A percentile compares a stretch with the other conserved stretches of the same genome.
phyloP scores from a whole-genome alignment of 2,888 invertebrate species.

The Cephalotes varians region DNA sequence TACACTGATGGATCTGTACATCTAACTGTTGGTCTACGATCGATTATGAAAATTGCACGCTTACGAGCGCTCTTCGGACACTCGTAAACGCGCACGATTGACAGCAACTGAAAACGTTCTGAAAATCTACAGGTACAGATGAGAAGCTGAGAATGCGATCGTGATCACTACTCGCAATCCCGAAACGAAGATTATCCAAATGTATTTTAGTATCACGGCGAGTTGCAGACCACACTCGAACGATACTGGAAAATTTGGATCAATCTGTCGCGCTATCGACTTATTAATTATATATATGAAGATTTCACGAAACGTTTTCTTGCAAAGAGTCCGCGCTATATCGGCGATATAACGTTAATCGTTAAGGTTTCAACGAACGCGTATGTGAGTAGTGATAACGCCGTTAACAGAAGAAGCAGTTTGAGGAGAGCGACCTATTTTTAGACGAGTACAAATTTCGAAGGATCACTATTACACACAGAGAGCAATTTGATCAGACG shows the following conservation, averaged over 20 bases:
- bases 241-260: slow-evolving; percentile 25
- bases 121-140: slow-evolving; percentile 11
- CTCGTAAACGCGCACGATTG: background rate
- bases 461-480: slow-evolving; percentile 28
- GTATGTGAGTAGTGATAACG: slow-evolving; percentile 44
- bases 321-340: background rate
- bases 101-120: slow-evolving; percentile 15
- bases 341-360: background rate
- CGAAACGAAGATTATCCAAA: slow-evolving; percentile 26
- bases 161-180: slow-evolving; percentile 32
- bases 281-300: background rate
- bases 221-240: background rate
- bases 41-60: background rate
- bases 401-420: slow-evolving; percentile 20
- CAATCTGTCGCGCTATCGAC: slow-evolving; percentile 1
- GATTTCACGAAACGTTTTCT: slow-evolving; percentile 13
- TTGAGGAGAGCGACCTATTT: slow-evolving; percentile 24
- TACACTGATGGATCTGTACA: slow-evolving; percentile 36
- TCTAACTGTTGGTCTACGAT: slow-evolving; percentile 14
- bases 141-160: slow-evolving; percentile 1
- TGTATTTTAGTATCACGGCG: background rate
- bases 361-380: background rate
- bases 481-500: slow-evolving; percentile 20
- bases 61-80: background rate
- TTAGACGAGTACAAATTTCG: slow-evolving; percentile 40